These are phyloP conservation scores for Parthenolecanium corni DNA, from an alignment of 2,888 invertebrate species.

Conservation along the genomic window DNA sequence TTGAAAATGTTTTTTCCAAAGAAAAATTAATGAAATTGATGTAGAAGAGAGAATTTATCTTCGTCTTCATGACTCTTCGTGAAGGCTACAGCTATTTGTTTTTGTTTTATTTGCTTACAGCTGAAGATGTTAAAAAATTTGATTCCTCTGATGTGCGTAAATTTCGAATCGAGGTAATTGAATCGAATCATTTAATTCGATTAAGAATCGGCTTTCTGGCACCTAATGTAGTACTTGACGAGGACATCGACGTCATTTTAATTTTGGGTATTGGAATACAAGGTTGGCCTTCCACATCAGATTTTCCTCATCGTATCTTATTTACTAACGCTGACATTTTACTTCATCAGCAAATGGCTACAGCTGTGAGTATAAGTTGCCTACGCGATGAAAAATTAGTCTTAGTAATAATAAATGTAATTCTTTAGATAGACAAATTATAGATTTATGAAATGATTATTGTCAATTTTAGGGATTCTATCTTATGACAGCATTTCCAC, in stretches of 20 bases:
- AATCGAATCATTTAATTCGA: background rate
- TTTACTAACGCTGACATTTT: conserved; percentile 55
- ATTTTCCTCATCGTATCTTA: conserved; percentile 47
- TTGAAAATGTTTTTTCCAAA: too few relatives aligned
- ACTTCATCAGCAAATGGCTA: conserved; percentile 51
- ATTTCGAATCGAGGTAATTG: background rate
- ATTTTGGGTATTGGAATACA: conserved; percentile 50
- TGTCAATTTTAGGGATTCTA: conserved; percentile 47
- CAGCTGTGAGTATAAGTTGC: conserved; percentile 41
- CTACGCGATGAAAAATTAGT: background rate
- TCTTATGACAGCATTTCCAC: conserved; percentile 47
- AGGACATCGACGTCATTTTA: conserved; percentile 36
- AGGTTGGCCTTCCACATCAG: conserved; percentile 47
- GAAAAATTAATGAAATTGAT: too few relatives aligned
- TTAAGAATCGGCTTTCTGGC: background rate
- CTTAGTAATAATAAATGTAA: background rate
- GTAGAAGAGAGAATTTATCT: too few relatives aligned
- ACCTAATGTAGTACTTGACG: background rate
- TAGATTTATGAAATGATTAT: too few relatives aligned
- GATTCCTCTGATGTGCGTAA: background rate
- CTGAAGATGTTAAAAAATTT: background rate
- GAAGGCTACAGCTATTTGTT: too few relatives aligned
- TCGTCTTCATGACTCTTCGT: too few relatives aligned
- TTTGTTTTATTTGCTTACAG: background rate
- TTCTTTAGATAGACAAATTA: too few relatives aligned